Base-by-base conservation (phyloP, 2,888 invertebrate genomes). In the Lobophora halterata region DNA sequence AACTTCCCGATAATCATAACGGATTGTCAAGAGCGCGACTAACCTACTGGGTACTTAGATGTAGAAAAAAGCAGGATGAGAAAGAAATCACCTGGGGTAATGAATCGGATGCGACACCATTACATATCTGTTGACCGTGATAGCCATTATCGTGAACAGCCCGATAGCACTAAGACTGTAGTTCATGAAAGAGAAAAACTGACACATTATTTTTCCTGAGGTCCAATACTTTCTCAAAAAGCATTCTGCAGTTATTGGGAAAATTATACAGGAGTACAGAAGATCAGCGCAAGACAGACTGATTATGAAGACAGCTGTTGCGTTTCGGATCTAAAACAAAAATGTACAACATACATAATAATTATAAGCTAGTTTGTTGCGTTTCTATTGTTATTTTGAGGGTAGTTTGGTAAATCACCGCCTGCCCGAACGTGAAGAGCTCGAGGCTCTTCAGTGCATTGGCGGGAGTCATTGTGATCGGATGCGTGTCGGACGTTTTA, bases 281-380 rank as follows among this genome's bases (percentile, higher is more conserved):
- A 49, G 33, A 20, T 52, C 52, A 2, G 41, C 24, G 1, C 46
- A 23, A 0, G 49, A 41, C 5, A 49, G 13, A 24, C 49, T 43
- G 9, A 49, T 49, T 23, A 52, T 52, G 12, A 52, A 52, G 7
- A 49, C 31, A 9, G 46, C 49, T 7, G 52, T 49, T 11, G 52
- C 52, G 11, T 49, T 51, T 13, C 32, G 51, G 1, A 44, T 8
- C 51, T 51, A 38, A 17, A 50, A 46, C 17, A 5, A n/a, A 17
- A 17, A 5, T 14, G 3, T 3, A 3, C 3, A 3, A 4, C 14
- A 1, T 17, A 12, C 3, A 11, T 18, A 3, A 13, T 20, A n/a
- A 29, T 6, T 29, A 1, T 14, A 14, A 3, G 3, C 3, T 14
- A 14, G 14, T 14, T 14, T 5, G 3, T n/a, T n/a, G n/a, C n/a